Percentiles rank a stretch among this genome's conserved stretches.
Evolutionary conservation across 2,113 vertebrate species (phyloP).

Genomic region (Rhynchomys soricoides): DNA sequence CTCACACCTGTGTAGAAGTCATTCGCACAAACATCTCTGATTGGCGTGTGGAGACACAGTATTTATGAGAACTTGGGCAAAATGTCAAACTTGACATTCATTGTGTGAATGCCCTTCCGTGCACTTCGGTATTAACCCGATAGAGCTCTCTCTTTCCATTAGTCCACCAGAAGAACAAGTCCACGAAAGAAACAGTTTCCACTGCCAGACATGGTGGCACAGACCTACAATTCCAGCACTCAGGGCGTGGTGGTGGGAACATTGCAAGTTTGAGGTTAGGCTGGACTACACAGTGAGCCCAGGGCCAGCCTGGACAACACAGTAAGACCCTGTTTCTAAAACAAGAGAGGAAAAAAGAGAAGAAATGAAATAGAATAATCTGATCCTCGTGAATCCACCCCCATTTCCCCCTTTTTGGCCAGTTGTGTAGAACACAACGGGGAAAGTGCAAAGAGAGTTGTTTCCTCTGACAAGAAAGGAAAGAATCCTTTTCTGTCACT

Average conservation of each 20-base stretch:
- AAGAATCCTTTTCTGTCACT: not conserved
- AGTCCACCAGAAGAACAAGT: not conserved
- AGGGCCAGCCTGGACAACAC: not conserved
- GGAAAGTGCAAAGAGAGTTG: not conserved
- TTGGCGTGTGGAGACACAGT: not conserved
- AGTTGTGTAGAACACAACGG: not conserved
- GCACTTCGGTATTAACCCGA: not conserved
- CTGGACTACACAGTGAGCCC: not conserved
- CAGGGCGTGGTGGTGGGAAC: not conserved
- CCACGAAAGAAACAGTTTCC: not conserved
- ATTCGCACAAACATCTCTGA: not conserved
- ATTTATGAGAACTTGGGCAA: slow-evolving; percentile 39
- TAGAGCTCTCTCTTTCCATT: not conserved
- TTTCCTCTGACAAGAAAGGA: not conserved
- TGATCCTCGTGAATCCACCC: not conserved
- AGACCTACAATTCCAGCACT: not conserved
- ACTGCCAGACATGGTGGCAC: not conserved
- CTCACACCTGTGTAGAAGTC: not conserved
- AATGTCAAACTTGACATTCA: slow-evolving; percentile 43
- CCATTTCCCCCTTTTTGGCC: accelerated
- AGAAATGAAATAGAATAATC: not conserved
- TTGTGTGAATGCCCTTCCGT: not conserved
- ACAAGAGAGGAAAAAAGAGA: not conserved
- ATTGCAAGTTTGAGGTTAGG: not conserved
- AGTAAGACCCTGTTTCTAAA: not conserved